These are phyloP conservation scores for Thamnophis sirtalis DNA, from an alignment of 2,113 vertebrate species.

Conservation along the genomic window DNA sequence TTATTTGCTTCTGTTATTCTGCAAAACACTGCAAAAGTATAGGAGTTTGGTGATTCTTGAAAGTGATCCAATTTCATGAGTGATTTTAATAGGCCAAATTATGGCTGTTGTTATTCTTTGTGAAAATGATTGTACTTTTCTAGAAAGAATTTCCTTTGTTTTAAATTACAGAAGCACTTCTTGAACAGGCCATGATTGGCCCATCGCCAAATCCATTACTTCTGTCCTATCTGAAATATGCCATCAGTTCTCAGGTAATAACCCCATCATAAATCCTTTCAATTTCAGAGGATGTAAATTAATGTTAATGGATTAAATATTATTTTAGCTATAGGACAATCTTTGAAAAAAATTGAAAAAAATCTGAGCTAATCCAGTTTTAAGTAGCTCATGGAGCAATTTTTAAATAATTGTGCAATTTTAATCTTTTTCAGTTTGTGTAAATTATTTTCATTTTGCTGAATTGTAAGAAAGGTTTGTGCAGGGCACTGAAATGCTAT, in stretches of 20 bases:
- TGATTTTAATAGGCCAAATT: fast-evolving
- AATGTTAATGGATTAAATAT: background rate
- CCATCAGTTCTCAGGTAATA: constrained; percentile 93
- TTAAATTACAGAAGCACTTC: constrained; percentile 82
- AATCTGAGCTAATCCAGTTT: fast-evolving
- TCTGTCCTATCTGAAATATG: constrained; percentile 95
- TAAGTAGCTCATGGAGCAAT: background rate
- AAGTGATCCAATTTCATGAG: background rate
- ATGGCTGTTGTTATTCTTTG: background rate
- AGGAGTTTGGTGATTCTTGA: background rate
- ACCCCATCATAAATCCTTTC: fast-evolving
- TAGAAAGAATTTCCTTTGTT: background rate
- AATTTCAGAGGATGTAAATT: background rate
- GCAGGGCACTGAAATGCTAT: background rate
- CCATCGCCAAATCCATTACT: constrained; percentile 95
- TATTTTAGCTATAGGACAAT: background rate
- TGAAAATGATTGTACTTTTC: fast-evolving
- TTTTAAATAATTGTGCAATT: background rate
- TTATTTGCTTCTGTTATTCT: background rate
- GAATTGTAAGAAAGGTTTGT: background rate
- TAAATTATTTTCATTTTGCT: background rate
- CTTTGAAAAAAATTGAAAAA: background rate
- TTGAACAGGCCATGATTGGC: constrained; percentile 97
- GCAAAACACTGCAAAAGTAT: background rate
- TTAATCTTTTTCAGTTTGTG: background rate